Percentiles rank a stretch among this genome's conserved stretches.
These are phyloP conservation scores for Falco rusticolus DNA, from an alignment of 2,797 vertebrate genomes.

Conservation along the genomic window DNA sequence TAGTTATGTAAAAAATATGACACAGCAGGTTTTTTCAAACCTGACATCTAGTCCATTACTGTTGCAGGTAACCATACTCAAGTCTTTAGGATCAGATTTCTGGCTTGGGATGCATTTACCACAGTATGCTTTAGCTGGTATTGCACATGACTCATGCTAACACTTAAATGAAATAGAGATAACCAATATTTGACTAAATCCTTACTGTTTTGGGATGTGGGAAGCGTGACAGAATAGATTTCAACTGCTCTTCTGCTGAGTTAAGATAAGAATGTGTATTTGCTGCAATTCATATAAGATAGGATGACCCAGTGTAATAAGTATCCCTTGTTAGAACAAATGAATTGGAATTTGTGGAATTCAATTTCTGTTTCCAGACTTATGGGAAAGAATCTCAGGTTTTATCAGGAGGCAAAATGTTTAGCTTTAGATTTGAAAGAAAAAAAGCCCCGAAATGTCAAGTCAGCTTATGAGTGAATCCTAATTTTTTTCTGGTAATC, in stretches of 20 bases:
- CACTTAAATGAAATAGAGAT: not conserved
- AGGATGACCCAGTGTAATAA: not conserved
- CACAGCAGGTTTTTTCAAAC: not conserved
- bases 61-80: not conserved
- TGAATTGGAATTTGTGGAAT: not conserved
- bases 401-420: not conserved
- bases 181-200: not conserved
- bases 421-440: conserved; percentile 2
- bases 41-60: not conserved
- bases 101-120: not conserved
- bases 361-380: not conserved
- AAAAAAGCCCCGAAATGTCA: not conserved
- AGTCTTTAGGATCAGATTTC: not conserved
- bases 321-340: not conserved
- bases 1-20: not conserved
- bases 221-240: not conserved
- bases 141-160: not conserved
- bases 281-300: not conserved
- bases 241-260: not conserved
- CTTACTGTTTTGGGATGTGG: not conserved
- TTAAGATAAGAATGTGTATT: not conserved
- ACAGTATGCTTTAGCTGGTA: not conserved
- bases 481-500: not conserved
- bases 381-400: not conserved
- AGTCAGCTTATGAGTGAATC: not conserved